Evolutionary conservation across 1,140 invertebrate species (phyloP).

Genomic region (Drosophila kurseongensis): DNA sequence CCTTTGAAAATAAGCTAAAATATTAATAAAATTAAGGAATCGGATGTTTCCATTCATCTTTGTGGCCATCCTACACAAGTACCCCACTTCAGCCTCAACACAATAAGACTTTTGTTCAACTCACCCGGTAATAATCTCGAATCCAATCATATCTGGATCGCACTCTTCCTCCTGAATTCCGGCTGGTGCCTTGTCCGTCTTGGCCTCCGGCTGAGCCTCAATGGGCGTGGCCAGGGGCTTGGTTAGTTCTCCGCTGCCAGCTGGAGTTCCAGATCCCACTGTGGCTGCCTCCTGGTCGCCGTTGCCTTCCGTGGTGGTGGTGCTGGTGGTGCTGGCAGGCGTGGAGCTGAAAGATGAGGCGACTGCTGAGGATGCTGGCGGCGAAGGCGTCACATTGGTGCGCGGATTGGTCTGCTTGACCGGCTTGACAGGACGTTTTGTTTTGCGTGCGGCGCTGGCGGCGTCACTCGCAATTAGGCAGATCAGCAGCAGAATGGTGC

Average conservation of each 20-base stretch:
- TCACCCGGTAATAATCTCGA: constrained; percentile 95
- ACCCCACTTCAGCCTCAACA: too few relatives aligned
- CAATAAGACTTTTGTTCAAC: constrained; percentile 10
- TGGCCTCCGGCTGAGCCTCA: constrained; percentile 64
- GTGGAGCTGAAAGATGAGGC: constrained; percentile 38
- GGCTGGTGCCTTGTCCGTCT: constrained; percentile 70
- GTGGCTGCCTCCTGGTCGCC: constrained; percentile 35
- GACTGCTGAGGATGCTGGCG: constrained; percentile 23
- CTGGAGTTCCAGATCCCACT: constrained; percentile 16
- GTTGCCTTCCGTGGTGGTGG: constrained; percentile 43
- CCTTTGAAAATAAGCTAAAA: too few relatives aligned
- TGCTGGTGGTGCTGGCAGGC: constrained; percentile 35
- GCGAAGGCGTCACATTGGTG: constrained; percentile 78
- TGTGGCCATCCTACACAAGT: too few relatives aligned
- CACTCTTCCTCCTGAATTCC: constrained; percentile 87
- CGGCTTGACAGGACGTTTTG: constrained; percentile 84
- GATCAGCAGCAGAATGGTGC: constrained; percentile 76
- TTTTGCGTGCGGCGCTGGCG: constrained; percentile 79
- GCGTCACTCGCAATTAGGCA: constrained; percentile 80
- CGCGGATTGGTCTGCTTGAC: constrained; percentile 81
- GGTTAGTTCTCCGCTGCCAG: constrained; percentile 51
- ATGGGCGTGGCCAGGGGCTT: constrained; percentile 61
- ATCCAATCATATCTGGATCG: constrained; percentile 94
- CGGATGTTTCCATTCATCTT: too few relatives aligned
- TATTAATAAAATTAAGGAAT: too few relatives aligned